These are phyloP conservation scores for Epinotia brunnichana DNA, from an alignment of 2,888 invertebrate genomes.

Conservation along the genomic window DNA sequence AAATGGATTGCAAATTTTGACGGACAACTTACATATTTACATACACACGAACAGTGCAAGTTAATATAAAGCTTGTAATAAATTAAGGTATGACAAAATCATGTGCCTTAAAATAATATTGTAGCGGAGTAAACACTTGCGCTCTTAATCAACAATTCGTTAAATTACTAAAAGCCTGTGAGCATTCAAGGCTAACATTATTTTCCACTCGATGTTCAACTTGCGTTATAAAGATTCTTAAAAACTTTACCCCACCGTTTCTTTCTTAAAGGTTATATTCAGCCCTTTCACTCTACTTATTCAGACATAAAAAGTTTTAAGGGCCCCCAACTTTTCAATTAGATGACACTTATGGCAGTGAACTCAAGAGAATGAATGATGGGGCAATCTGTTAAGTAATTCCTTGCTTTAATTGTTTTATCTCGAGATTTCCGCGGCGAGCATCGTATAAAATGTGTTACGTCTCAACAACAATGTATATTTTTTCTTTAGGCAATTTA, in stretches of 20 bases:
- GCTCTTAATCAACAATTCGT: neutral
- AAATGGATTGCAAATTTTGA: too few species aligned
- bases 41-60: too few species aligned
- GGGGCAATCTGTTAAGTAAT: slow-evolving; percentile 29
- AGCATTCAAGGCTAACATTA: slow-evolving; percentile 22
- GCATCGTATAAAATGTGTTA: neutral
- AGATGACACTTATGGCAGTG: slow-evolving; percentile 39
- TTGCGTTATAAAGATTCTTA: slow-evolving; percentile 38
- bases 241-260: slow-evolving; percentile 32
- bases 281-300: slow-evolving; percentile 41
- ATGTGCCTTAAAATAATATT: too few species aligned
- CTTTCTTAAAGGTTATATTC: slow-evolving; percentile 35
- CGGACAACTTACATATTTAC: too few species aligned
- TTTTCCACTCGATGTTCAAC: slow-evolving; percentile 37
- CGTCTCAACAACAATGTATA: neutral
- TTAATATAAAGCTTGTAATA: too few species aligned
- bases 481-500: neutral
- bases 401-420: slow-evolving; percentile 30
- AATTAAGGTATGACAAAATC: too few species aligned
- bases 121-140: too few species aligned
- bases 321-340: slow-evolving; percentile 41
- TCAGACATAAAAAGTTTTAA: slow-evolving; percentile 40
- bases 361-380: slow-evolving; percentile 29
- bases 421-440: neutral
- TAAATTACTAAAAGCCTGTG: neutral